phyloP scores from a whole-genome alignment of 1,140 invertebrate genomes.

The Drosophila sucinea region DNA sequence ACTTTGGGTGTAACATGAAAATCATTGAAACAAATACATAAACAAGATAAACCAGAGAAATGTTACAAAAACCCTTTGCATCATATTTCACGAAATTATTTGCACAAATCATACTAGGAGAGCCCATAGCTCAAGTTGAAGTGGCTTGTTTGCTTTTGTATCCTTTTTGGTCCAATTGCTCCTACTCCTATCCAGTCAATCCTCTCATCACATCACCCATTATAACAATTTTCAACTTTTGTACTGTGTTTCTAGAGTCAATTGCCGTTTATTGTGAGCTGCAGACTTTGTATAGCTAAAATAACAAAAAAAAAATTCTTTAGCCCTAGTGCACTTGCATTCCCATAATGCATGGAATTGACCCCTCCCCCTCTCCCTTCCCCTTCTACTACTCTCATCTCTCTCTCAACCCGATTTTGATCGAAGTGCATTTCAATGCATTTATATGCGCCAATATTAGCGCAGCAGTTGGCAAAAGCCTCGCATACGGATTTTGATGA shows the following conservation, averaged over 20 bases:
- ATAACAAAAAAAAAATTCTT: constrained; percentile 65
- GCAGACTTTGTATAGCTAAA: constrained; percentile 83
- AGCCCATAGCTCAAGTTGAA: constrained; percentile 26
- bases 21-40: constrained; percentile 48
- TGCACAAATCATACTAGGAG: constrained; percentile 22
- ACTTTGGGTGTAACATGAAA: constrained; percentile 54
- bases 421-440: constrained; percentile 69
- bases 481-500: constrained; percentile 67
- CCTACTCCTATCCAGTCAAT: constrained; percentile 1
- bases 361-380: constrained; percentile 17
- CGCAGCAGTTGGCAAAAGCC: constrained; percentile 41
- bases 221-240: constrained; percentile 41
- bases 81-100: constrained; percentile 70
- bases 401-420: constrained; percentile 27
- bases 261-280: constrained; percentile 74
- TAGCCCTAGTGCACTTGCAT: constrained; percentile 40
- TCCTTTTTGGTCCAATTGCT: constrained; percentile 28
- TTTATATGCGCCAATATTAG: constrained; percentile 80
- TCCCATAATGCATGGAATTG: constrained; percentile 48
- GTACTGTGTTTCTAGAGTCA: constrained; percentile 58
- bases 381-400: constrained; percentile 11
- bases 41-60: constrained; percentile 6
- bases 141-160: constrained; percentile 51
- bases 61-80: constrained; percentile 26
- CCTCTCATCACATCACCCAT: constrained; percentile 3